Evolutionary conservation across 1,140 invertebrate species (phyloP).

Genomic region (Leptestheria dahalacensis): DNA sequence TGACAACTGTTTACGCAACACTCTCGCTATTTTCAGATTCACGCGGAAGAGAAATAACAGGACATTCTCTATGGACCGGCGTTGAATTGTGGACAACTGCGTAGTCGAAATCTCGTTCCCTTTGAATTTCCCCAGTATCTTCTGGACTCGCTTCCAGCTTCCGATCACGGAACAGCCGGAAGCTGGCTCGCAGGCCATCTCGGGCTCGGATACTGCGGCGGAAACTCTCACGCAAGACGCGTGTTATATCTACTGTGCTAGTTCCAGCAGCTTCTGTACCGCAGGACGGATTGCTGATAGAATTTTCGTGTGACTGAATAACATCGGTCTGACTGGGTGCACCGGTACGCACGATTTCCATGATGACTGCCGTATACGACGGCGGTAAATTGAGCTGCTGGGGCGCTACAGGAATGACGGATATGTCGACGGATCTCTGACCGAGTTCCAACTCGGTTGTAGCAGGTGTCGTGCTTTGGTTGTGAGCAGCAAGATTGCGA

Average conservation of each 20-base stretch:
- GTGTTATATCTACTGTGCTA: conserved; percentile 17
- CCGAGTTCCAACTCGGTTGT: conserved; percentile 11
- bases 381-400: conserved; percentile 34
- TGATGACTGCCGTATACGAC: conserved; percentile 43
- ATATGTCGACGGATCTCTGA: background rate
- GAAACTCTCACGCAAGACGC: conserved; percentile 21
- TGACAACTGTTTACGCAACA: background rate
- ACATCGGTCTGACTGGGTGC: conserved; percentile 23
- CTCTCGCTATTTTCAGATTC: background rate
- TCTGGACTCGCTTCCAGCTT: background rate
- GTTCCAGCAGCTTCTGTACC: conserved; percentile 10
- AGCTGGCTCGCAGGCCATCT: background rate
- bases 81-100: background rate
- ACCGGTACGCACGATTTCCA: conserved; percentile 30
- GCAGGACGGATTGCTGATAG: background rate
- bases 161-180: background rate
- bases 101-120: background rate
- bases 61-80: background rate
- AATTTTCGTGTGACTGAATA: background rate
- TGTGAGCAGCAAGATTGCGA: conserved; percentile 16
- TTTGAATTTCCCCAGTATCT: too few species aligned
- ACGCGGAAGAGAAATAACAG: background rate
- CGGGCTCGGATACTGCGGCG: conserved; percentile 14
- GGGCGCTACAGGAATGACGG: conserved; percentile 10
- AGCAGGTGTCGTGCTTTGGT: background rate